These are phyloP conservation scores for Hylomyscus alleni DNA, from an alignment of 2,797 vertebrate genomes.

Conservation along the genomic window DNA sequence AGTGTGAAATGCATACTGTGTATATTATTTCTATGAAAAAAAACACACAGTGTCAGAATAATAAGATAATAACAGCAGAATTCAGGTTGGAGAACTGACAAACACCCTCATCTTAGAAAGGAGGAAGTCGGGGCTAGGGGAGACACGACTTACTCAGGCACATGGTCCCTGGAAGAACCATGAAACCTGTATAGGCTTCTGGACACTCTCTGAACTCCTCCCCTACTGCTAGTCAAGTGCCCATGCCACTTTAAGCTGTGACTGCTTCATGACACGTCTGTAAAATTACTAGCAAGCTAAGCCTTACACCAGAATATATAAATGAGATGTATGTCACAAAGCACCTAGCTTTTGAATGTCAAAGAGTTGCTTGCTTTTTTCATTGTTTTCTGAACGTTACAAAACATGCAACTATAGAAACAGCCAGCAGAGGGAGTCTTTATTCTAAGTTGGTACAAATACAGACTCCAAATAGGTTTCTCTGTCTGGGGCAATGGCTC, in stretches of 20 bases:
- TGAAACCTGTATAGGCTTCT: neutral
- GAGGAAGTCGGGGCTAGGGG: neutral
- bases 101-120: neutral
- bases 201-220: neutral
- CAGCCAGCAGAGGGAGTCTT: constrained; percentile 82
- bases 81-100: neutral
- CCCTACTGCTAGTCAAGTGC: neutral
- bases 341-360: neutral
- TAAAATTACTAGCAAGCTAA: neutral
- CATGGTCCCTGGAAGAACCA: neutral
- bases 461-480: neutral
- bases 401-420: constrained; percentile 51
- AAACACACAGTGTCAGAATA: neutral
- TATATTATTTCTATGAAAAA: neutral
- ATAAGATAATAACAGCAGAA: neutral
- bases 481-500: neutral
- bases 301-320: neutral
- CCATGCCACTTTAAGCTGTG: neutral
- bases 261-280: neutral
- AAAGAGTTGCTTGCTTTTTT: neutral
- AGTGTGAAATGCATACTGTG: neutral
- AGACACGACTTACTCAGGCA: too few species aligned
- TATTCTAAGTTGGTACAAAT: constrained; percentile 29
- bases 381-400: neutral
- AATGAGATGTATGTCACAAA: neutral